Conservation (phyloP, 2,113 vertebrate species). For the Cryptomyrus ogoouensis region DNA sequence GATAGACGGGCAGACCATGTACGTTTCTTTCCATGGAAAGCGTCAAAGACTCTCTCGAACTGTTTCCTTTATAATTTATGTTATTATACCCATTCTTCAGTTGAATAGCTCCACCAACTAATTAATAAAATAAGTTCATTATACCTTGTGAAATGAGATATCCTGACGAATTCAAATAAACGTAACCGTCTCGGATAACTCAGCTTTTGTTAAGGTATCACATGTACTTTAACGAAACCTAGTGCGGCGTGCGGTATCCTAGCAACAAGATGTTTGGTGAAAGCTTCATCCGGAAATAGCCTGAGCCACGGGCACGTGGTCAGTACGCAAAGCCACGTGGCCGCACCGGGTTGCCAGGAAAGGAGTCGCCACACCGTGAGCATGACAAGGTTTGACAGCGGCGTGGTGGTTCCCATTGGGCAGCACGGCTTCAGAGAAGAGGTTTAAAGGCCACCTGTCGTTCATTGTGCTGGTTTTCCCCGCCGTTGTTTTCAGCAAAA, state of each 20-base stretch:
- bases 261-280: slow-evolving; percentile 1
- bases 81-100: neutral
- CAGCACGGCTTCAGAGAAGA: neutral
- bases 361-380: neutral
- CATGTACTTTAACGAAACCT: neutral
- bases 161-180: neutral
- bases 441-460: neutral
- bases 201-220: neutral
- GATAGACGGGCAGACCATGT: neutral
- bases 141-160: neutral
- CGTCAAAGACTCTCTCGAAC: neutral
- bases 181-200: neutral
- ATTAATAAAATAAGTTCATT: neutral
- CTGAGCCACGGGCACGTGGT: neutral
- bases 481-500: neutral
- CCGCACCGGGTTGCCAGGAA: neutral
- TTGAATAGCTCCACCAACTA: neutral
- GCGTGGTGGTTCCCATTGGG: neutral
- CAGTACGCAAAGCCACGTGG: neutral
- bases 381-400: neutral
- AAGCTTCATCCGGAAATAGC: neutral
- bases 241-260: neutral
- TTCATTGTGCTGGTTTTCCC: neutral
- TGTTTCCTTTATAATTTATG: neutral
- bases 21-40: neutral